Evolutionary conservation across 2,797 vertebrate genomes (phyloP).

Genomic region (Hydrocynus forskahlii): DNA sequence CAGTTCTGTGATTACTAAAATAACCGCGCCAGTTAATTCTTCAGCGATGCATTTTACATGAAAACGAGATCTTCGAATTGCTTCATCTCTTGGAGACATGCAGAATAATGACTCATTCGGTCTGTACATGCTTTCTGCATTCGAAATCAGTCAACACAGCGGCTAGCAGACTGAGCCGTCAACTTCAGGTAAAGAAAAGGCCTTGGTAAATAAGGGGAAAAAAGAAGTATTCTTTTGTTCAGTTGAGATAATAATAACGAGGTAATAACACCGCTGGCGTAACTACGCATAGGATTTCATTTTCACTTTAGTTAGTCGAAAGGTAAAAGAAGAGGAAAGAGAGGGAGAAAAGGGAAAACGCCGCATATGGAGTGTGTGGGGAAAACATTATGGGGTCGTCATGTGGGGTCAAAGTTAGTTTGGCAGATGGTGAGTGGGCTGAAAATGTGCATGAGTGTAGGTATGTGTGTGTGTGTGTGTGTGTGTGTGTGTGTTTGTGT

Average conservation of each 20-base stretch:
- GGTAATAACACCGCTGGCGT: background rate
- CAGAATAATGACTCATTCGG: constrained; percentile 39
- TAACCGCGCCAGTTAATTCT: background rate
- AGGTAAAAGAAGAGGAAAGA: background rate
- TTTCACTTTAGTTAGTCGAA: background rate
- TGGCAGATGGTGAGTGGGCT: constrained; percentile 15
- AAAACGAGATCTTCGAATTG: constrained; percentile 31
- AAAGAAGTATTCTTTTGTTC: too few relatives aligned
- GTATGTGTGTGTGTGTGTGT: too few relatives aligned
- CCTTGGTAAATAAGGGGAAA: constrained; percentile 3
- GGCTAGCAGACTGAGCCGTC: constrained; percentile 8
- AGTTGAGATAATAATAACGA: constrained; percentile 21
- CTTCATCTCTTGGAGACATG: constrained; percentile 11
- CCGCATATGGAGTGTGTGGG: background rate
- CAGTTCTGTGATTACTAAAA: constrained; percentile 13
- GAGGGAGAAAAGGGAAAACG: background rate
- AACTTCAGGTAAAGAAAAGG: constrained; percentile 13
- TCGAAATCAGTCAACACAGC: constrained; percentile 6
- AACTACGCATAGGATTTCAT: background rate
- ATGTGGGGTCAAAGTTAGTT: constrained; percentile 18
- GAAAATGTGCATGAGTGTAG: background rate
- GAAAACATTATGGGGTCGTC: background rate
- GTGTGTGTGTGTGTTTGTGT: background rate
- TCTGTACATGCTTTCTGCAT: background rate
- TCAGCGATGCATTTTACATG: constrained; percentile 13